phyloP scores from a whole-genome alignment of 2,797 vertebrate genomes.

The Lerista edwardsae region DNA sequence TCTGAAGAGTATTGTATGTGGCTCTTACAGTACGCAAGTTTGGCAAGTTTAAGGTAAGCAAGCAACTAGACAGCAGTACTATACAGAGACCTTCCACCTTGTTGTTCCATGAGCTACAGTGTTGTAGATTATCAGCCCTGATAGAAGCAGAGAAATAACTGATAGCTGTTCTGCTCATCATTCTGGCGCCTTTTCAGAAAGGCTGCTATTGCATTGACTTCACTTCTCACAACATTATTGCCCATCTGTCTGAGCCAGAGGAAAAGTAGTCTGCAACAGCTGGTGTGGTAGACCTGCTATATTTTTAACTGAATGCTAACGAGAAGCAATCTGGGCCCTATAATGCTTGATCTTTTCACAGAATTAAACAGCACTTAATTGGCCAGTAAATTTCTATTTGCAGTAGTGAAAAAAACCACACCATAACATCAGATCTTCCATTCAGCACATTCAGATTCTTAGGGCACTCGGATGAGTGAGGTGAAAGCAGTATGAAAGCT shows the following conservation, averaged over 20 bases:
- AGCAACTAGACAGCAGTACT: background rate
- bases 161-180: constrained; percentile 1
- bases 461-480: background rate
- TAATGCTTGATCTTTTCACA: constrained; percentile 1
- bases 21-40: no score
- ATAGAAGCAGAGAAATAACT: background rate
- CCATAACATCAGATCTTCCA: constrained; percentile 9
- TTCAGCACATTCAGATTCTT: constrained; percentile 9
- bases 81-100: no score
- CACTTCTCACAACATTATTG: background rate
- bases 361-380: constrained; percentile 17
- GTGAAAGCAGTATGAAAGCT: background rate
- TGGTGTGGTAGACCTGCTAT: constrained; percentile 2
- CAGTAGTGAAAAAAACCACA: background rate
- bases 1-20: no score
- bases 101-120: background rate
- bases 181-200: background rate
- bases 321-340: background rate
- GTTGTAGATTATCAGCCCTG: background rate
- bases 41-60: no score
- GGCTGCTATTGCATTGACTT: background rate
- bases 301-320: constrained; percentile 10
- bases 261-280: constrained; percentile 14
- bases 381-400: constrained; percentile 19
- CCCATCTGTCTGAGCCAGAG: constrained; percentile 14